phyloP scores from a whole-genome alignment of 2,888 invertebrate genomes.

The Apamea monoglypha region DNA sequence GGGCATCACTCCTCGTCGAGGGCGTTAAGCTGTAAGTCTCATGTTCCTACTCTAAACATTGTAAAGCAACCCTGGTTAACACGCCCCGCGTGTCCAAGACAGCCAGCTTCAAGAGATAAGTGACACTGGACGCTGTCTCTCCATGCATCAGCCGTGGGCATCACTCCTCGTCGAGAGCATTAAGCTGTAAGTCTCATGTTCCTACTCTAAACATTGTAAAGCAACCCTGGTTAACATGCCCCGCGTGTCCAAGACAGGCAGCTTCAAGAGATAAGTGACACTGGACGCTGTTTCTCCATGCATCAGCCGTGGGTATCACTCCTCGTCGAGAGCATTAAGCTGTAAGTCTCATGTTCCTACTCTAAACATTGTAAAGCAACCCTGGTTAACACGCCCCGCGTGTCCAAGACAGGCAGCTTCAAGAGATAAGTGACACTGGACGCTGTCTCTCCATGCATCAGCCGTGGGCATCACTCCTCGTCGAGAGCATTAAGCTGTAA shows the following conservation, averaged over 20 bases:
- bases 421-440: conserved; percentile 96
- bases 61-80: conserved; percentile 42
- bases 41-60: background rate
- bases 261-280: conserved; percentile 95
- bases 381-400: conserved; percentile 75
- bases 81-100: conserved; percentile 92
- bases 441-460: conserved; percentile 98
- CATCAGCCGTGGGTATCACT: conserved; percentile 99
- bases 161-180: conserved; percentile 97
- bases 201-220: background rate
- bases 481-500: conserved; percentile 97
- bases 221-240: conserved; percentile 48
- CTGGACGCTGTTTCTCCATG: conserved; percentile 97
- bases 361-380: background rate
- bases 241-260: conserved; percentile 94
- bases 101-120: conserved; percentile 94
- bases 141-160: conserved; percentile 99
- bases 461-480: conserved; percentile 97
- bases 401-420: conserved; percentile 94
- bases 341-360: conserved; percentile 85
- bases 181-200: conserved; percentile 92
- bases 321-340: conserved; percentile 97
- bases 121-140: conserved; percentile 96
- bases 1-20: conserved; percentile 97
- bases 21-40: conserved; percentile 95